phyloP scores from a whole-genome alignment of 2,113 vertebrate genomes.

The Manacus vitellinus region DNA sequence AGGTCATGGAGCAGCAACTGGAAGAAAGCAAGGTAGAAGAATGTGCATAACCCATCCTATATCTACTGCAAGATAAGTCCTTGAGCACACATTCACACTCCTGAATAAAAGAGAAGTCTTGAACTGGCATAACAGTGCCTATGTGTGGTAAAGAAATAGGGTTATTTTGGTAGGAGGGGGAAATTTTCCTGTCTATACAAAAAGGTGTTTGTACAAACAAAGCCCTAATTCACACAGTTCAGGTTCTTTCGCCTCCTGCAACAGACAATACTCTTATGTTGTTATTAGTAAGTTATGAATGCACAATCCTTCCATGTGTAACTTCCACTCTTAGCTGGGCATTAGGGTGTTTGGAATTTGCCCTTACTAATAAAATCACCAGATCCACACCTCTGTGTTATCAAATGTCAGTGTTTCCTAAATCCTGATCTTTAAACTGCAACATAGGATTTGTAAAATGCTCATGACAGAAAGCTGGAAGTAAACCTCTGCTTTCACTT shows the following conservation, averaged over 20 bases:
- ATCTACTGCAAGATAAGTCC: not conserved
- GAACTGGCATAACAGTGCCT: not conserved
- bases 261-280: not conserved
- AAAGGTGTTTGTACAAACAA: conserved; percentile 38
- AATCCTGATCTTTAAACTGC: not conserved
- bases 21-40: not conserved
- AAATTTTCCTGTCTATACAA: not conserved
- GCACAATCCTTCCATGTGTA: not conserved
- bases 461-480: not conserved
- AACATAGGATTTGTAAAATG: not conserved
- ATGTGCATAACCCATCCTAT: not conserved
- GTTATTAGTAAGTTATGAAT: not conserved
- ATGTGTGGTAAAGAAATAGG: not conserved
- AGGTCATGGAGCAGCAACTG: not conserved
- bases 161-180: not conserved
- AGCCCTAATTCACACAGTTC: conserved; percentile 16
- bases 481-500: not conserved
- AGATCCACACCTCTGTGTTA: not conserved
- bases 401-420: not conserved
- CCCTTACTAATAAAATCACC: not conserved
- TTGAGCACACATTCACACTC: not conserved
- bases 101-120: not conserved
- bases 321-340: not conserved
- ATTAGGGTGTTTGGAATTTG: not conserved
- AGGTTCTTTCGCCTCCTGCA: not conserved